phyloP scores from a whole-genome alignment of 2,797 vertebrate species.

The Amblyopsis hoosieri region DNA sequence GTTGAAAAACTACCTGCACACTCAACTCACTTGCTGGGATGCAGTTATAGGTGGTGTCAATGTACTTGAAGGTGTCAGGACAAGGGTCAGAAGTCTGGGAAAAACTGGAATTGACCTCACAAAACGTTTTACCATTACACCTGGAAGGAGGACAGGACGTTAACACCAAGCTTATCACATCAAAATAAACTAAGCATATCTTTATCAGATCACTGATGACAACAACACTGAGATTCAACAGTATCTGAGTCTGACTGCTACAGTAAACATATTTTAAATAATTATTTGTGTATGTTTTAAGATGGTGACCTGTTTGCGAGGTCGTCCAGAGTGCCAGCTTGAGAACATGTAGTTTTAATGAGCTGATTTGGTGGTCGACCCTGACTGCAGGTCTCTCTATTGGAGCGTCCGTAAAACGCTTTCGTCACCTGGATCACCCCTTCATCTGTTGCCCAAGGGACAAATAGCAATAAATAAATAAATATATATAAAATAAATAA shows the following conservation, averaged over 20 bases:
- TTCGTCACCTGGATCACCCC: constrained; percentile 52
- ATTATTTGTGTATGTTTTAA: too few species aligned
- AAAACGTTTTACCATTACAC: constrained; percentile 54
- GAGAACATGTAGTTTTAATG: constrained; percentile 28
- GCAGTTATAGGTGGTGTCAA: constrained; percentile 60
- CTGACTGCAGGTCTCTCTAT: constrained; percentile 36
- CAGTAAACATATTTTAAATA: too few species aligned
- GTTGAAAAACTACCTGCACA: neutral
- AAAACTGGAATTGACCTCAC: constrained; percentile 28
- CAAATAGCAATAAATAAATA: neutral
- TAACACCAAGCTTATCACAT: neutral
- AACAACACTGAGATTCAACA: too few species aligned
- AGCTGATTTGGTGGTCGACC: neutral
- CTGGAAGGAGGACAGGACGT: constrained; percentile 27
- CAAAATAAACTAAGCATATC: neutral
- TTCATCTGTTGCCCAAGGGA: constrained; percentile 9
- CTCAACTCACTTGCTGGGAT: constrained; percentile 47
- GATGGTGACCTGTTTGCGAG: constrained; percentile 32
- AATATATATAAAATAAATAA: too few species aligned
- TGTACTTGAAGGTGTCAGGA: constrained; percentile 32
- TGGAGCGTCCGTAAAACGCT: constrained; percentile 45
- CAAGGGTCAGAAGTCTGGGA: constrained; percentile 45
- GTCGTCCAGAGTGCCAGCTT: rapidly evolving
- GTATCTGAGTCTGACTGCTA: too few species aligned
- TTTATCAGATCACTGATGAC: too few species aligned